Evolutionary conservation across 2,888 invertebrate genomes (phyloP), one percentile per base, ranked within the genome.

Genomic region (Harpagoxenus sublaevis): DNA sequence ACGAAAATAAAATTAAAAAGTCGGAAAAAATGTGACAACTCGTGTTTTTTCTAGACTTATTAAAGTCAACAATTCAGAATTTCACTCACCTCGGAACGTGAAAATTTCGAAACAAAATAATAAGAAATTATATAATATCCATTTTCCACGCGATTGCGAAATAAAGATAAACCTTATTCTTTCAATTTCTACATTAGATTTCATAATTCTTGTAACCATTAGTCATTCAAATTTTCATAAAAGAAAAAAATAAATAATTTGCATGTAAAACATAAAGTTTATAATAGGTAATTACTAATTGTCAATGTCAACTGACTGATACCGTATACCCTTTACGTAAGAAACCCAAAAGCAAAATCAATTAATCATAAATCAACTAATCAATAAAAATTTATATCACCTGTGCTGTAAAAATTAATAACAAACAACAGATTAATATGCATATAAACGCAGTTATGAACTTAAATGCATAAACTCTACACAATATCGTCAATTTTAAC

Each of bases 41-140:
- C n/a, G 39, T 63, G 3, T 65, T 42, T 65, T 42, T 65, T 65
- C 23, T 65, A 65, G 15, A 65, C 3, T 28, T 65, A 65, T 45
- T 45, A 45, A 65, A 65, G 45, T 65, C 42, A 65, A 65, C 42
- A 65, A 45, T 45, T 65, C 23, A 45, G 23, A 23, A 65, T 45
- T 65, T 65, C 23, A 23, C 15, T 65, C 23, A 42, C 0, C 42
- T 42, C 23, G 42, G 8, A 45, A 45, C 15, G 28, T 65, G 6
- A 42, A 65, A 65, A 42, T 65, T 45, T 42, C 2, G 42, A 65
- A 8, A 45, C 15, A 0, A 65, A 65, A 45, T 63, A 63, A 63
- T 45, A 65, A 42, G 12, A 42, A 65, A 65, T 42, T 65, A 42
- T 65, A 65, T 23, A 42, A 65, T 65, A 12, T 65, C 3, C 65